phyloP scores from a whole-genome alignment of 2,797 vertebrate species.

The Austrolebias charrua region DNA sequence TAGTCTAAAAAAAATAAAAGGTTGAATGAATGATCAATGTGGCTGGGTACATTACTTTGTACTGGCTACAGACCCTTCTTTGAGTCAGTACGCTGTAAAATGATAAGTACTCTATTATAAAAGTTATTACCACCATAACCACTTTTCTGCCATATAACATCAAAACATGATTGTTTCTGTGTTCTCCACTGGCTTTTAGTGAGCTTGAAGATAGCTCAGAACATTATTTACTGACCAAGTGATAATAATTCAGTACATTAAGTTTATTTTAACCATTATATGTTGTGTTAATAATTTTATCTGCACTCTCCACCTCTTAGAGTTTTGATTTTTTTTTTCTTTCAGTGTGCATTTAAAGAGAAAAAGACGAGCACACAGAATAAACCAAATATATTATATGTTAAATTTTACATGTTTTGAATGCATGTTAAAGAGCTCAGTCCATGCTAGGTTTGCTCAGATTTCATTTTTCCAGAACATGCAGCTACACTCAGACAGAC shows the following conservation, averaged over 20 bases:
- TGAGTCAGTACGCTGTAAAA: background rate
- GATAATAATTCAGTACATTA: background rate
- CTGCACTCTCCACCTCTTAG: background rate
- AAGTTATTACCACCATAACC: background rate
- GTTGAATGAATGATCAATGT: too few species aligned
- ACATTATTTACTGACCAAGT: background rate
- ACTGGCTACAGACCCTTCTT: background rate
- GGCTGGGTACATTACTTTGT: background rate
- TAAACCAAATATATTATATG: background rate
- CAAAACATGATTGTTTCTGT: background rate
- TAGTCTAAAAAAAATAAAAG: too few species aligned
- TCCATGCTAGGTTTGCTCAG: conserved; percentile 1
- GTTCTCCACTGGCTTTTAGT: background rate
- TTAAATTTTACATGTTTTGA: background rate
- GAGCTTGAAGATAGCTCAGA: background rate
- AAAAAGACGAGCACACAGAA: background rate
- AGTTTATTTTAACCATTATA: background rate
- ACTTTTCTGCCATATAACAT: background rate
- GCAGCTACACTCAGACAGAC: background rate
- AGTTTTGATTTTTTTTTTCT: background rate
- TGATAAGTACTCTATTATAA: background rate
- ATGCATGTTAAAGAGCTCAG: conserved; percentile 2
- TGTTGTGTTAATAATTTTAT: background rate
- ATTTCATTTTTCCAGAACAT: conserved; percentile 6
- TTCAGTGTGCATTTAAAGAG: conserved; percentile 2